These are phyloP conservation scores for Vombatus ursinus DNA, from an alignment of 2,113 vertebrate genomes.

Conservation along the genomic window DNA sequence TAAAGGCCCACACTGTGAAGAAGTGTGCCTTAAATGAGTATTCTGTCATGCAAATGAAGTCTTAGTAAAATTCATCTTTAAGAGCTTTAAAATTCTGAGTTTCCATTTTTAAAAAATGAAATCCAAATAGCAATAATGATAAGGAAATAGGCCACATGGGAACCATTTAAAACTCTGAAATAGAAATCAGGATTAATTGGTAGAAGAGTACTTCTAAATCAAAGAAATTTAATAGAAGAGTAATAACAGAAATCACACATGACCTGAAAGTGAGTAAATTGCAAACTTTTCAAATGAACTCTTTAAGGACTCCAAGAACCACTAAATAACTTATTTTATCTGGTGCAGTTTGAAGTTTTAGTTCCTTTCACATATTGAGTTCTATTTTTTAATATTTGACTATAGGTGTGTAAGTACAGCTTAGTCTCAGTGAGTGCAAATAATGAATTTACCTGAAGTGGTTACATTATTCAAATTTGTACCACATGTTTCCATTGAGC, in stretches of 20 bases:
- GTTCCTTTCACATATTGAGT: not conserved
- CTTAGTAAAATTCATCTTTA: not conserved
- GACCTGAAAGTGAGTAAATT: fast-evolving
- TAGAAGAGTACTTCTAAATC: not conserved
- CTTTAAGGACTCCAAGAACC: fast-evolving
- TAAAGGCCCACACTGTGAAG: not conserved
- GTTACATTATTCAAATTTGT: not conserved
- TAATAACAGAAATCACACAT: not conserved
- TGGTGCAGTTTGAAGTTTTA: not conserved
- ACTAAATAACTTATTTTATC: not conserved
- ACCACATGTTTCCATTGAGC: not conserved
- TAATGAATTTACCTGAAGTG: not conserved
- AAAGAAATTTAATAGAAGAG: not conserved
- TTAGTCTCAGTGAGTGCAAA: not conserved
- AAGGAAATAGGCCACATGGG: not conserved
- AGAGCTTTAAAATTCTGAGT: not conserved
- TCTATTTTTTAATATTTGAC: not conserved
- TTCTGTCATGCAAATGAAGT: not conserved
- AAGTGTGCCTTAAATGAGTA: not conserved
- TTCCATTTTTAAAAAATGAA: not conserved
- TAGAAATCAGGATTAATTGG: not conserved
- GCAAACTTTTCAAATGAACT: too few species aligned
- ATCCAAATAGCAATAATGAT: not conserved
- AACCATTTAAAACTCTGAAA: too few species aligned
- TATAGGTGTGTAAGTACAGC: not conserved